These are phyloP conservation scores for Columba livia DNA, from an alignment of 2,113 vertebrate genomes.

Conservation along the genomic window DNA sequence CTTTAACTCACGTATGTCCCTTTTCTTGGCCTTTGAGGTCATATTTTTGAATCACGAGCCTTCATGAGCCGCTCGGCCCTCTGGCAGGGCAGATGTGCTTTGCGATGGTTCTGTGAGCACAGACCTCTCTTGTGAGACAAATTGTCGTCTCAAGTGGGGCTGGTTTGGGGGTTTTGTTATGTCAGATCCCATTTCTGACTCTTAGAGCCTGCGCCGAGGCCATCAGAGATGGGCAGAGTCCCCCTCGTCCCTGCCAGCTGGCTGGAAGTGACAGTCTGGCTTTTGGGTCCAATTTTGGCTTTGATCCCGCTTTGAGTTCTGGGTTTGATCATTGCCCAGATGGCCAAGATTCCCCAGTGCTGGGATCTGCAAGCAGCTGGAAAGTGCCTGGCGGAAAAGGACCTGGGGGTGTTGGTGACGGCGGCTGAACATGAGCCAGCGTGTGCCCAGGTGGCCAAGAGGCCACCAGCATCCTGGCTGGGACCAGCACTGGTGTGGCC, in stretches of 20 bases:
- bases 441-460: no score
- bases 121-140: background rate
- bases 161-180: background rate
- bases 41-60: accelerated
- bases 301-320: background rate
- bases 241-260: background rate
- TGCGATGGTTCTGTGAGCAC: background rate
- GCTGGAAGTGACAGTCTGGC: background rate
- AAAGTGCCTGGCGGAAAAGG: no score
- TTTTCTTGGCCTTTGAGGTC: background rate
- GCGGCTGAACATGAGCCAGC: no score
- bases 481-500: no score
- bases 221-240: background rate
- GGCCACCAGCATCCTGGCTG: no score
- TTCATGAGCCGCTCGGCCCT: accelerated
- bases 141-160: background rate
- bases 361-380: background rate
- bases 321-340: background rate
- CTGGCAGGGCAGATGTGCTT: no score
- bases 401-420: no score
- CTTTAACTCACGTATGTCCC: slow-evolving; percentile 76
- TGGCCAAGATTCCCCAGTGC: accelerated
- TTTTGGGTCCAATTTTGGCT: background rate
- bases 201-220: background rate
- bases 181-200: background rate